phyloP scores from a whole-genome alignment of 2,113 vertebrate genomes.

The Engystomops pustulosus region DNA sequence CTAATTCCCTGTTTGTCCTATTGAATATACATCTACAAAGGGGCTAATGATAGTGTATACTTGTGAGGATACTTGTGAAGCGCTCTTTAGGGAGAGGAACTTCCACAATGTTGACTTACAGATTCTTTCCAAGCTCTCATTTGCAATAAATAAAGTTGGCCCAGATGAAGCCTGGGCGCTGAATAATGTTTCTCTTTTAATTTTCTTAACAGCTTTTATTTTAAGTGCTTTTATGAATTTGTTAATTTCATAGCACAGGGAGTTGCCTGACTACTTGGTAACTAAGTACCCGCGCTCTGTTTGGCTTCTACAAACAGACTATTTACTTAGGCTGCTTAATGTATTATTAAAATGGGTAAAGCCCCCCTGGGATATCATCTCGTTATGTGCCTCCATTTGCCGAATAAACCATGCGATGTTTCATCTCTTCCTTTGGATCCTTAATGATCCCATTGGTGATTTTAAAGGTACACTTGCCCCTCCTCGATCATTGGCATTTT shows the following conservation, averaged over 20 bases:
- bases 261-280: slow-evolving; percentile 87
- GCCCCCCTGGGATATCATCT: slow-evolving; percentile 97
- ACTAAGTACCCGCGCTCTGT: slow-evolving; percentile 91
- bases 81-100: not conserved
- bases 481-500: slow-evolving; percentile 91
- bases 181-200: slow-evolving; percentile 94
- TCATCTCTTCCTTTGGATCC: slow-evolving; percentile 98
- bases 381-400: slow-evolving; percentile 99
- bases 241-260: slow-evolving; percentile 94
- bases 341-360: slow-evolving; percentile 99
- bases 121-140: not conserved
- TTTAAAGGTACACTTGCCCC: slow-evolving; percentile 83
- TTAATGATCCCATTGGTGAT: slow-evolving; percentile 99
- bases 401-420: slow-evolving; percentile 99
- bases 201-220: slow-evolving; percentile 99
- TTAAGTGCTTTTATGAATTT: slow-evolving; percentile 98
- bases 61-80: not conserved
- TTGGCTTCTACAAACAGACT: slow-evolving; percentile 94
- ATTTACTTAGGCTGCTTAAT: slow-evolving; percentile 98
- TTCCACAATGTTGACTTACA: not conserved
- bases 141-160: slow-evolving; percentile 37
- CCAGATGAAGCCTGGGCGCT: not conserved
- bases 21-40: not conserved
- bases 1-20: not conserved
- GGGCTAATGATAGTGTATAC: not conserved